Conservation (phyloP, 37 sponge, comb jelly and placozoan species). For the Oopsacas minuta region DNA sequence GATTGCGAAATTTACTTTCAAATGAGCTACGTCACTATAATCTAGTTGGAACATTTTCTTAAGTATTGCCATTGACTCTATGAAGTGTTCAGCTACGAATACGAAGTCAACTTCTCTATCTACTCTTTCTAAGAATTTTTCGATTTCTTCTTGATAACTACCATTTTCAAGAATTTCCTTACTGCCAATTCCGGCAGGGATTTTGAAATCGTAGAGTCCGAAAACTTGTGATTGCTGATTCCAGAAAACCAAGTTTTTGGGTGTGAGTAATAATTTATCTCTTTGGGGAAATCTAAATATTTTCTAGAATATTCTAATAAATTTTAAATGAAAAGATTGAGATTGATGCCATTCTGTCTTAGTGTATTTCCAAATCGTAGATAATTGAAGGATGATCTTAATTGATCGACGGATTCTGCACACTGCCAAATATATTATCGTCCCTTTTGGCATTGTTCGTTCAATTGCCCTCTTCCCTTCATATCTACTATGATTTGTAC, state of each 20-base stretch:
- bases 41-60: not conserved
- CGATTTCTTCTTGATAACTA: not conserved
- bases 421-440: not conserved
- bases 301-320: not conserved
- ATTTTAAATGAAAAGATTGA: not conserved
- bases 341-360: not conserved
- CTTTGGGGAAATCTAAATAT: not conserved
- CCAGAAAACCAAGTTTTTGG: not conserved
- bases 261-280: not conserved
- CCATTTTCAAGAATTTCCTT: not conserved
- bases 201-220: not conserved
- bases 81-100: not conserved
- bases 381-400: not conserved
- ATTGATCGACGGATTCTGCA: not conserved
- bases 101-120: not conserved
- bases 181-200: not conserved
- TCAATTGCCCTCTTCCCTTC: not conserved
- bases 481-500: not conserved
- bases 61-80: not conserved
- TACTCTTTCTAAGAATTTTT: not conserved
- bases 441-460: not conserved
- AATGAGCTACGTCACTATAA: not conserved
- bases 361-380: not conserved
- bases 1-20: not conserved
- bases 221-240: constrained; percentile 12